Percentiles rank a stretch among this genome's conserved stretches.
These are phyloP conservation scores for Callithrix jacchus DNA, from an alignment of 2,113 vertebrate genomes.

Conservation along the genomic window DNA sequence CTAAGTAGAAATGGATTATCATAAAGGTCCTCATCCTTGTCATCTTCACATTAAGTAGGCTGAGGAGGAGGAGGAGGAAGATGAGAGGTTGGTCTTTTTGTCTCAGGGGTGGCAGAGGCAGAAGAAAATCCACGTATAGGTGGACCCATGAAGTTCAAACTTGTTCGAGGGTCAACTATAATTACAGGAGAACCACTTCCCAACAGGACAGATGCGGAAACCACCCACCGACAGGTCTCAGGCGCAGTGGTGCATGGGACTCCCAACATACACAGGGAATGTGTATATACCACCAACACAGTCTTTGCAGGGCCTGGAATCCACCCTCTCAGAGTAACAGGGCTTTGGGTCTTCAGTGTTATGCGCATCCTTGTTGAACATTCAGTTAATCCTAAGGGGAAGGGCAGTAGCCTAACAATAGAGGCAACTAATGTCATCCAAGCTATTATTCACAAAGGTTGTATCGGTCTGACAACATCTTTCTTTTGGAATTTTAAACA, in stretches of 20 bases:
- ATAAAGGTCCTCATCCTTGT: neutral
- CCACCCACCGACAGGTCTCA: neutral
- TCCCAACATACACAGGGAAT: neutral
- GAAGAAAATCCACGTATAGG: neutral
- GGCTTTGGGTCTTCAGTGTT: neutral
- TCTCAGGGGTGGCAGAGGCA: neutral
- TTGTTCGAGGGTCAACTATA: neutral
- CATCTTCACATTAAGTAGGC: neutral
- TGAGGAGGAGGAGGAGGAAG: neutral
- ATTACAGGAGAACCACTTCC: neutral
- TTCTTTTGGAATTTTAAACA: neutral
- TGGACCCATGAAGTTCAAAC: neutral
- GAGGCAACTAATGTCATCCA: neutral
- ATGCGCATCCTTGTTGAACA: neutral
- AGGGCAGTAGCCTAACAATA: neutral
- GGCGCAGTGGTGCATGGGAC: too few species aligned
- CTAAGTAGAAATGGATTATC: neutral
- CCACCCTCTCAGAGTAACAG: neutral
- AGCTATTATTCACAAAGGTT: neutral
- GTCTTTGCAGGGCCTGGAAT: neutral
- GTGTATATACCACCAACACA: neutral
- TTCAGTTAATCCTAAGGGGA: neutral
- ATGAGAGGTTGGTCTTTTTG: neutral
- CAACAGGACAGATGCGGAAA: neutral
- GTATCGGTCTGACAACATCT: neutral